Evolutionary conservation across 2,797 vertebrate species (phyloP).

Genomic region (Myiothlypis coronata): DNA sequence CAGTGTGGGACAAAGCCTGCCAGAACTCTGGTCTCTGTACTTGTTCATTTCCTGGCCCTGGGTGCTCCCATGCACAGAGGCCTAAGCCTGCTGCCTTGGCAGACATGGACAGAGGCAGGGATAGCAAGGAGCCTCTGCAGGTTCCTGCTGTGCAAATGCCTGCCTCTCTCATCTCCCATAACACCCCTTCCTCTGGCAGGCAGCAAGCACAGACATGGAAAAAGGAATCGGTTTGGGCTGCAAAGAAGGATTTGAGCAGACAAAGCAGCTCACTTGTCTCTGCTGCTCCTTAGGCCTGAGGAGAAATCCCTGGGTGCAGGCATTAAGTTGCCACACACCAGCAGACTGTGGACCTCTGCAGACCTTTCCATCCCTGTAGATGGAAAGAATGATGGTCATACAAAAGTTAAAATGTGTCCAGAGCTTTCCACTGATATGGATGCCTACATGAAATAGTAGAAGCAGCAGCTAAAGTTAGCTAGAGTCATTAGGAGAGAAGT

Average conservation of each 20-base stretch:
- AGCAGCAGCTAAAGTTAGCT: neutral
- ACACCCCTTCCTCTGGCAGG: neutral
- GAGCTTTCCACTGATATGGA: neutral
- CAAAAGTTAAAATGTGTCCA: neutral
- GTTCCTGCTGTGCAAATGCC: neutral
- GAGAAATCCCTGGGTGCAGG: neutral
- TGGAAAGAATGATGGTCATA: neutral
- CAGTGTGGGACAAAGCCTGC: neutral
- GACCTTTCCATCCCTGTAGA: neutral
- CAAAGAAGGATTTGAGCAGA: neutral
- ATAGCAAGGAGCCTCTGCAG: neutral
- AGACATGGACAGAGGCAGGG: neutral
- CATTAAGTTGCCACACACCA: accelerated
- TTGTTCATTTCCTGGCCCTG: neutral
- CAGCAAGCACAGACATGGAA: neutral
- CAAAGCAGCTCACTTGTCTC: neutral
- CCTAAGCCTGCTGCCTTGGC: accelerated
- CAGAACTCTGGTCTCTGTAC: neutral
- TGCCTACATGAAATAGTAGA: neutral
- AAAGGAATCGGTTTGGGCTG: neutral
- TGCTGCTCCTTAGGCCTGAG: neutral
- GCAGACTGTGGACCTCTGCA: neutral
- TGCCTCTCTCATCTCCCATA: neutral
- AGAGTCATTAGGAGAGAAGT: neutral
- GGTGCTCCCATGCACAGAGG: neutral